phyloP scores from a whole-genome alignment of 1,140 invertebrate species.

The Lepidurus packardi region DNA sequence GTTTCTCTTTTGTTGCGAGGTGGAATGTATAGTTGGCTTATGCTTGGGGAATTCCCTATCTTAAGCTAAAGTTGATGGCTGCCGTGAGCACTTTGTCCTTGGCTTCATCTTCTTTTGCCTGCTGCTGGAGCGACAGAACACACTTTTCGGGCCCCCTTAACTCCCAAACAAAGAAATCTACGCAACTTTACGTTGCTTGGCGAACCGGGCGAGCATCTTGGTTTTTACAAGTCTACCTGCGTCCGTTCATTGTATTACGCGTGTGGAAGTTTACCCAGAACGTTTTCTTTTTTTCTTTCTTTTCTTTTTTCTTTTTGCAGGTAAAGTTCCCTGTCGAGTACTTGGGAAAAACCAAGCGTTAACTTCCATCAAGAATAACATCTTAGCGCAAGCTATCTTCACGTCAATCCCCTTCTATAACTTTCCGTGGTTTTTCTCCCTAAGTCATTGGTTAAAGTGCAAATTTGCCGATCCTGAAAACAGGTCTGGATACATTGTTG shows the following conservation, averaged over 20 bases:
- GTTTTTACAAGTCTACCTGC: not conserved
- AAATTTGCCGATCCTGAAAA: too few species aligned
- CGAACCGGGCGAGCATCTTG: not conserved
- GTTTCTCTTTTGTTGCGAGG: not conserved
- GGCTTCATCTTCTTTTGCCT: not conserved
- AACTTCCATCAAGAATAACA: too few species aligned
- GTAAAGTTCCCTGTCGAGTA: too few species aligned
- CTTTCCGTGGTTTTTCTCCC: too few species aligned
- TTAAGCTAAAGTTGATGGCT: conserved; percentile 9
- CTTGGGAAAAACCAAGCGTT: too few species aligned
- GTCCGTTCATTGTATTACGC: not conserved
- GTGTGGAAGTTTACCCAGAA: too few species aligned
- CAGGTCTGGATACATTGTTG: too few species aligned
- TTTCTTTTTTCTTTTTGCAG: too few species aligned
- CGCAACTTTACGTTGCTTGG: not conserved
- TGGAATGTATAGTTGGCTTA: not conserved
- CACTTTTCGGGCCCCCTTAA: not conserved
- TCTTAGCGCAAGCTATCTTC: too few species aligned
- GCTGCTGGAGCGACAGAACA: not conserved
- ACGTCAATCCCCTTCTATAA: too few species aligned
- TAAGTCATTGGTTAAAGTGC: too few species aligned
- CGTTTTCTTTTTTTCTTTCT: too few species aligned
- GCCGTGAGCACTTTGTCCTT: conserved; percentile 17
- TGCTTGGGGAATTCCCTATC: not conserved
- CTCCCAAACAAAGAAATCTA: not conserved